These are phyloP conservation scores for Hirudinaria manillensis DNA, from an alignment of 2,888 invertebrate species.

Conservation along the genomic window DNA sequence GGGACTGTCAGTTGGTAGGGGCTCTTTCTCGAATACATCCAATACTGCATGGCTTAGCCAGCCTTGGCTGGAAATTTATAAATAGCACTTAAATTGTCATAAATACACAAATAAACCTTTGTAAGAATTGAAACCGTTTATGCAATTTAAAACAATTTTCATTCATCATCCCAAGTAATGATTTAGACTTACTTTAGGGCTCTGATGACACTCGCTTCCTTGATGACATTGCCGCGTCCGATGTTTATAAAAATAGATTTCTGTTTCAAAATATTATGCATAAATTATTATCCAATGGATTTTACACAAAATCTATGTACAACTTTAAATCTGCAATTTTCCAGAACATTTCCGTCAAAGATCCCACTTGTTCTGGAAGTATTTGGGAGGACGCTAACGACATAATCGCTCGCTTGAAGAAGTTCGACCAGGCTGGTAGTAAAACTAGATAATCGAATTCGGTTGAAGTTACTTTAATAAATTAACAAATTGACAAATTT, in stretches of 20 bases:
- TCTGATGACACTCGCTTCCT: conserved; percentile 57
- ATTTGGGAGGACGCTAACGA: conserved; percentile 59
- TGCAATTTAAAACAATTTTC: neutral
- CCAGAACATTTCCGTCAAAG: conserved; percentile 56
- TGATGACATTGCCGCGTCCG: conserved; percentile 60
- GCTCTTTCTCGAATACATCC: conserved; percentile 60
- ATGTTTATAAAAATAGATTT: conserved; percentile 60
- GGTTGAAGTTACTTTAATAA: too few species aligned
- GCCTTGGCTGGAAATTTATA: conserved; percentile 17
- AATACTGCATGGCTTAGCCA: conserved; percentile 61
- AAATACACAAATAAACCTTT: neutral
- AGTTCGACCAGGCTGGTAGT: neutral
- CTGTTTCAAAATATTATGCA: conserved; percentile 36
- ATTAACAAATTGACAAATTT: too few species aligned
- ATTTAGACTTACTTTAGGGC: conserved; percentile 54
- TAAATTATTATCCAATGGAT: too few species aligned
- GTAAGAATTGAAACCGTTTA: neutral
- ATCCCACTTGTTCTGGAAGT: conserved; percentile 58
- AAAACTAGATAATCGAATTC: neutral
- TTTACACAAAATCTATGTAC: neutral
- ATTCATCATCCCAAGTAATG: neutral
- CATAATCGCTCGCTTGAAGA: conserved; percentile 56
- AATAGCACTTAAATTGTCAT: neutral
- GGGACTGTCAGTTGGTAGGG: conserved; percentile 56
- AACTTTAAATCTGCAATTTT: conserved; percentile 16